Conservation (phyloP, 2,797 vertebrate species). For the Eleutherodactylus coqui region DNA sequence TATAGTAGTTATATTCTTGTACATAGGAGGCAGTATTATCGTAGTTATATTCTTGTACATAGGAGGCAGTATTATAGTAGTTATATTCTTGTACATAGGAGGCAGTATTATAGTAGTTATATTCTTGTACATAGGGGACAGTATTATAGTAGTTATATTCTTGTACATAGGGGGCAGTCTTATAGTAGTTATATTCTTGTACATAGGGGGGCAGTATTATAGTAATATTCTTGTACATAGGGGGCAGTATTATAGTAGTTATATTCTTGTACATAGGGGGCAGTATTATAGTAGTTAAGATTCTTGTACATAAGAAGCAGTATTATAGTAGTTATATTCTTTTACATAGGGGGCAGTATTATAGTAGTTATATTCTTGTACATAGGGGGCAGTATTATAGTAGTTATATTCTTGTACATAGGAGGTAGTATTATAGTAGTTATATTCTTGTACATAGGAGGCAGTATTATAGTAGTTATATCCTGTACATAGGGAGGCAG, state of each 20-base stretch:
- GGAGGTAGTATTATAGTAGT: no score
- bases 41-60: constrained; percentile 14
- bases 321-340: constrained; percentile 12
- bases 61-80: not conserved
- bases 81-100: constrained; percentile 9
- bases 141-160: constrained; percentile 14
- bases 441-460: no score
- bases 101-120: not conserved
- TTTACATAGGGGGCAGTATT: constrained; percentile 1
- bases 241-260: not conserved
- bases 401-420: constrained; percentile 5
- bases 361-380: constrained; percentile 10
- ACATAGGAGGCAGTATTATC: constrained; percentile 6
- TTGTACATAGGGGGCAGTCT: not conserved
- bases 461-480: no score
- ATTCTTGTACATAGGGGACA: not conserved
- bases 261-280: not conserved
- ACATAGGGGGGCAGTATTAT: not conserved
- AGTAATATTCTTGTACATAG: not conserved
- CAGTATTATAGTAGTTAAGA: constrained; percentile 3
- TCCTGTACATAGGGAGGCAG: not conserved
- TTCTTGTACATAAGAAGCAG: constrained; percentile 3
- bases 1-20: constrained; percentile 6
- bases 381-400: not conserved
- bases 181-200: constrained; percentile 9